phyloP scores from a whole-genome alignment of 2,113 vertebrate species.

The Smithornis capensis region DNA sequence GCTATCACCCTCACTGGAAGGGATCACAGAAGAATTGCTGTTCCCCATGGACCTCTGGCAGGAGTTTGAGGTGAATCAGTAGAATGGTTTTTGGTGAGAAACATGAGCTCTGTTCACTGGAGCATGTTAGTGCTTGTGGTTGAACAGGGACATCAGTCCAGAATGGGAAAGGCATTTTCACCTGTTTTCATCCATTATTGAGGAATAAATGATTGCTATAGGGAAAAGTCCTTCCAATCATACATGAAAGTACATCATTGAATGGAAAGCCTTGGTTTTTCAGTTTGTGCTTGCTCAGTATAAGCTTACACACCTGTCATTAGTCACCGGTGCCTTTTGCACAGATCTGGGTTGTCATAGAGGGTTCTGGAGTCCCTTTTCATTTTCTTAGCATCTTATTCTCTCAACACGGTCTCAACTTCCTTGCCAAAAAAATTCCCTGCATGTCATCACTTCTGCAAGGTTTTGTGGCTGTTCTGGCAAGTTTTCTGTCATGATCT shows the following conservation, averaged over 20 bases:
- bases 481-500: neutral
- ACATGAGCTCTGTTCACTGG: rapidly evolving
- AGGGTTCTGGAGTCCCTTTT: neutral
- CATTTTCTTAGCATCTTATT: neutral
- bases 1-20: neutral
- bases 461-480: neutral
- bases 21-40: neutral
- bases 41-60: neutral
- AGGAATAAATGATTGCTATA: neutral
- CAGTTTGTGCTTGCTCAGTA: rapidly evolving
- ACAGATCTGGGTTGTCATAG: neutral
- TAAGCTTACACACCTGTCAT: neutral
- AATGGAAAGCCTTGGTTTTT: neutral
- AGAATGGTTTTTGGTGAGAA: neutral
- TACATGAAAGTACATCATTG: neutral
- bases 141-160: neutral
- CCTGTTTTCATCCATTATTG: no score
- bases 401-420: neutral
- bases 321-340: neutral
- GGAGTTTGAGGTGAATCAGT: neutral
- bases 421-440: neutral
- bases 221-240: neutral
- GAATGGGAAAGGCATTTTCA: neutral
- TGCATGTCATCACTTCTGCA: neutral
- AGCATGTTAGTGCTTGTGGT: neutral